Percentiles rank a stretch among this genome's conserved stretches.
Evolutionary conservation across 2,888 invertebrate genomes (phyloP).

Genomic region (Ditylenchus weischeri): DNA sequence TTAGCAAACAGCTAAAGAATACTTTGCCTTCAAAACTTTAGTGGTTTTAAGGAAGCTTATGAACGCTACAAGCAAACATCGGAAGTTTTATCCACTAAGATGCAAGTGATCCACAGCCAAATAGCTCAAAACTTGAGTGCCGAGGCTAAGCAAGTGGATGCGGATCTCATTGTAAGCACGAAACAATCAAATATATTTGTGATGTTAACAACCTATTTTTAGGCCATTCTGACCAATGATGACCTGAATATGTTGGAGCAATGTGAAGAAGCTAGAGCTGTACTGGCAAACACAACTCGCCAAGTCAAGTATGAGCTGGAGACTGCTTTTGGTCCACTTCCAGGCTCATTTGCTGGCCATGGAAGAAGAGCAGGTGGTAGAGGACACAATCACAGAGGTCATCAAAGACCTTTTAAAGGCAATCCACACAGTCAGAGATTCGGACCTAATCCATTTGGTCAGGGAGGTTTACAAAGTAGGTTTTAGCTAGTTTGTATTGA

Average conservation of each 20-base stretch:
- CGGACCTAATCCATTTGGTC: too few species aligned
- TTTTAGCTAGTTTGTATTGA: too few species aligned
- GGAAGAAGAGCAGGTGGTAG: too few species aligned
- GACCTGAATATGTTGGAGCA: not conserved
- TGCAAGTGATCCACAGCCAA: not conserved
- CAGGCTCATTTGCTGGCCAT: not conserved
- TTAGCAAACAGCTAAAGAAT: too few species aligned
- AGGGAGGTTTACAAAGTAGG: too few species aligned
- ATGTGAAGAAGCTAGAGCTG: not conserved
- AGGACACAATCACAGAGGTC: too few species aligned
- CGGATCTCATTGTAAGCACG: not conserved
- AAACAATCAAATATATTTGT: not conserved
- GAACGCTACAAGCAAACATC: slow-evolving; percentile 1
- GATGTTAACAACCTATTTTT: not conserved
- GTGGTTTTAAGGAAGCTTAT: not conserved
- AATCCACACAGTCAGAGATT: too few species aligned
- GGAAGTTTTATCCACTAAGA: not conserved
- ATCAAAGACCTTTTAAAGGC: too few species aligned
- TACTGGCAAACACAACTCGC: not conserved
- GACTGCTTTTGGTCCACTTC: not conserved
- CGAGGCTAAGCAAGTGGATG: not conserved
- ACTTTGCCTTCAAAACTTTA: too few species aligned
- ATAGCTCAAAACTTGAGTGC: not conserved
- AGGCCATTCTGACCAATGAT: not conserved
- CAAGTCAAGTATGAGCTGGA: not conserved